phyloP scores from a whole-genome alignment of 2,113 vertebrate genomes.

The Cavia porcellus region DNA sequence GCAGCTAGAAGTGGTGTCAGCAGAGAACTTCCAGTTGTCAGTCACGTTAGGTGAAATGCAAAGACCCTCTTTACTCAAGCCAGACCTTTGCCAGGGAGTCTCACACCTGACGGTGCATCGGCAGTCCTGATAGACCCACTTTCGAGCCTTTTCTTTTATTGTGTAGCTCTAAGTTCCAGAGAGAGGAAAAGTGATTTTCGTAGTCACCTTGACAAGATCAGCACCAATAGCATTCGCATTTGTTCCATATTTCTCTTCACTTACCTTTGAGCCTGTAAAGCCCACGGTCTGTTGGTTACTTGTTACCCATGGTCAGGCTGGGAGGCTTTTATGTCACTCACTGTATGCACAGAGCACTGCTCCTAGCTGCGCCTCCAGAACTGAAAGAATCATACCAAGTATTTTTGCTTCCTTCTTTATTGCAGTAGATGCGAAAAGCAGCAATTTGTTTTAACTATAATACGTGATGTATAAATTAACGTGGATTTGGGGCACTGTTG shows the following conservation, averaged over 20 bases:
- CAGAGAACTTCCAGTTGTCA: not conserved
- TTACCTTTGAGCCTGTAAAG: not conserved
- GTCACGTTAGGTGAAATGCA: not conserved
- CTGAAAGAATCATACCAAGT: not conserved
- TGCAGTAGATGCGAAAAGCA: not conserved
- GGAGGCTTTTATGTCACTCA: not conserved
- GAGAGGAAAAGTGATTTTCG: not conserved
- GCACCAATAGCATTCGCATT: not conserved
- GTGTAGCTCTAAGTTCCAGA: not conserved
- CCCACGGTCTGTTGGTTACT: not conserved
- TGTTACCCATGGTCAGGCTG: not conserved
- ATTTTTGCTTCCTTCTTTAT: not conserved
- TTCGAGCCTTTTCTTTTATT: not conserved
- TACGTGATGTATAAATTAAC: not conserved
- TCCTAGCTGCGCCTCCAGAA: not conserved
- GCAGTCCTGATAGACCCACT: not conserved
- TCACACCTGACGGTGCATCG: not conserved
- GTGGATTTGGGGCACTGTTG: not conserved
- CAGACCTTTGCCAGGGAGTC: constrained; percentile 7
- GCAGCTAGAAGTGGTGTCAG: not conserved
- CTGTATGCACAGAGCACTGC: not conserved
- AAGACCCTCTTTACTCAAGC: not conserved
- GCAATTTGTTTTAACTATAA: not conserved
- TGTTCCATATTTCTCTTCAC: not conserved
- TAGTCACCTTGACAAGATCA: not conserved